Conservation (phyloP, 2,888 invertebrate genomes). For the Acleris literana region DNA sequence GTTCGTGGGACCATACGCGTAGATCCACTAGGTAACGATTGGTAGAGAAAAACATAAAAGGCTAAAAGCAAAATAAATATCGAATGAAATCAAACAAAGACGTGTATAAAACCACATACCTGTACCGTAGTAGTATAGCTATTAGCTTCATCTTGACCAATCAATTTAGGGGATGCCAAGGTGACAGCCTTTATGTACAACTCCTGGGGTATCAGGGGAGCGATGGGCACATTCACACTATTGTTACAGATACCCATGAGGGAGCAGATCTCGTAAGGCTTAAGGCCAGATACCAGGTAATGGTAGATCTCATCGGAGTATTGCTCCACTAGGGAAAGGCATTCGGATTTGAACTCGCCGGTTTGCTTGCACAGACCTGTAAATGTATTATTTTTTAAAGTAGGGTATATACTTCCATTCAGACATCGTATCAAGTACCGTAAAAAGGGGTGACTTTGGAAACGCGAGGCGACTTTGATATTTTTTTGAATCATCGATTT, state of each 20-base stretch:
- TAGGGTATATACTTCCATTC: not conserved
- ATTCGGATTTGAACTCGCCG: slow-evolving; percentile 88
- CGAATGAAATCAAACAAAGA: too few relatives aligned
- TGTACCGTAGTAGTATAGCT: slow-evolving; percentile 51
- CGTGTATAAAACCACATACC: slow-evolving; percentile 41
- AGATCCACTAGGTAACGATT: too few relatives aligned
- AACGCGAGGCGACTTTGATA: too few relatives aligned
- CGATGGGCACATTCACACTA: slow-evolving; percentile 71
- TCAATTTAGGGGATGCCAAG: slow-evolving; percentile 46
- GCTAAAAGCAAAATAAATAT: too few relatives aligned
- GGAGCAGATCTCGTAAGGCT: slow-evolving; percentile 87
- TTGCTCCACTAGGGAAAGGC: slow-evolving; percentile 89
- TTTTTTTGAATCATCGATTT: too few relatives aligned
- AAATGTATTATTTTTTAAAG: slow-evolving; percentile 1
- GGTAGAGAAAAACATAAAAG: too few relatives aligned
- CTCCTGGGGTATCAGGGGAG: slow-evolving; percentile 84
- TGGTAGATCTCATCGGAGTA: slow-evolving; percentile 90
- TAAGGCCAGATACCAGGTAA: slow-evolving; percentile 86
- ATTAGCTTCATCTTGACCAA: slow-evolving; percentile 70
- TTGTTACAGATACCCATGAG: slow-evolving; percentile 87
- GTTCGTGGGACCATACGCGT: too few relatives aligned
- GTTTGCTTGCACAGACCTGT: slow-evolving; percentile 91
- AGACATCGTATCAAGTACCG: too few relatives aligned
- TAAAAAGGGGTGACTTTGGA: too few relatives aligned
- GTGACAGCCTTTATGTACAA: slow-evolving; percentile 59